Evolutionary conservation across 2,797 vertebrate genomes (phyloP).

Genomic region (Cyclura pinguis): DNA sequence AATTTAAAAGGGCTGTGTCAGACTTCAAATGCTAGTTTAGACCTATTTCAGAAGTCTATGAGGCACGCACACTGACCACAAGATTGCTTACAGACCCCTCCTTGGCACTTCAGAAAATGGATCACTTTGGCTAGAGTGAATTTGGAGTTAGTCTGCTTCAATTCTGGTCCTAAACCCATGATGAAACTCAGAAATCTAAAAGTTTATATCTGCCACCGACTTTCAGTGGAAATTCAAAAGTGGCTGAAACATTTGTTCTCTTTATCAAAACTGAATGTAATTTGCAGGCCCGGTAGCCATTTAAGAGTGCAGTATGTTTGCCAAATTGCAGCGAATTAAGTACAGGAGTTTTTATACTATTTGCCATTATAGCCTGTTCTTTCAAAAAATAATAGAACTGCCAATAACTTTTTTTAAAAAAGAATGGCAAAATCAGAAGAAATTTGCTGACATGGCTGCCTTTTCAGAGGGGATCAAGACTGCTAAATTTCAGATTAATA

Average conservation of each 20-base stretch:
- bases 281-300: neutral
- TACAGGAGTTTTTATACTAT: no score
- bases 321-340: no score
- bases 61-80: neutral
- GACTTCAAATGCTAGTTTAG: constrained; percentile 14
- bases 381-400: no score
- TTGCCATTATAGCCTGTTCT: no score
- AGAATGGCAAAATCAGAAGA: no score
- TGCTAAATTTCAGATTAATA: no score
- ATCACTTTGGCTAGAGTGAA: neutral
- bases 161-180: neutral
- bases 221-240: neutral
- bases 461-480: no score
- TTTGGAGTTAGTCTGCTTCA: neutral
- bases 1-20: constrained; percentile 30
- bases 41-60: neutral
- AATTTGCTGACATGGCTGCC: no score
- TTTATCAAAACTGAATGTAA: neutral
- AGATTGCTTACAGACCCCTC: neutral
- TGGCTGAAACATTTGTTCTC: neutral
- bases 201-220: neutral
- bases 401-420: no score
- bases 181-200: neutral
- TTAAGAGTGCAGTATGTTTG: neutral
- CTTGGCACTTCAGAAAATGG: neutral